Evolutionary conservation across 2,113 vertebrate species (phyloP).

Genomic region (Pterocles burchelli): DNA sequence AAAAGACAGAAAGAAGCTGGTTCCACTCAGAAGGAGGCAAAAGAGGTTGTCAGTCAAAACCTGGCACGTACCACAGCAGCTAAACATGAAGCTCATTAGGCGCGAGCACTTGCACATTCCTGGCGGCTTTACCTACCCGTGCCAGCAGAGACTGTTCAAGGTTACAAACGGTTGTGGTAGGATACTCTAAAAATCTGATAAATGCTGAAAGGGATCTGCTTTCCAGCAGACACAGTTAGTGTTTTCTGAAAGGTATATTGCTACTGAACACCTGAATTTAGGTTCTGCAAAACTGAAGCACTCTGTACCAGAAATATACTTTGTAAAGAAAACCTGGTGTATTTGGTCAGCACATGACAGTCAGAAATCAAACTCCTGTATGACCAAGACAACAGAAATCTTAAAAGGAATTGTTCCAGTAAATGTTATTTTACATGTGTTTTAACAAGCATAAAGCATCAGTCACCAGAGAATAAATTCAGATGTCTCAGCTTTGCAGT

Average conservation of each 20-base stretch:
- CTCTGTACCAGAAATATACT: neutral
- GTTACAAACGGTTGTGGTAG: neutral
- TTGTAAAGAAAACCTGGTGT: neutral
- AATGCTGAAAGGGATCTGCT: neutral
- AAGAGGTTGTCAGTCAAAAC: neutral
- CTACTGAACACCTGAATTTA: neutral
- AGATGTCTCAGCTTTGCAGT: neutral
- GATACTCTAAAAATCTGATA: neutral
- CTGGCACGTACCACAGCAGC: neutral
- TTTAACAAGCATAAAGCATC: neutral
- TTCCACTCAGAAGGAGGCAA: neutral
- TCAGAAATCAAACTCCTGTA: neutral
- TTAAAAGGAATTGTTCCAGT: neutral
- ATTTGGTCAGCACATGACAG: neutral
- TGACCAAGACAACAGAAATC: neutral
- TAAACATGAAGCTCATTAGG: neutral
- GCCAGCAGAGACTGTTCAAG: neutral
- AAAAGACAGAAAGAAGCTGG: constrained; percentile 14
- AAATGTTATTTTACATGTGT: neutral
- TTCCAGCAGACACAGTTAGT: neutral
- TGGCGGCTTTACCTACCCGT: neutral
- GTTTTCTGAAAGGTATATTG: neutral
- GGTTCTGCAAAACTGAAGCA: neutral
- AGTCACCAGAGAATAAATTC: neutral
- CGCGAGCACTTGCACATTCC: fast-evolving